phyloP scores from a whole-genome alignment of 1,140 invertebrate genomes.

The Phymorhynchus buccinoides region DNA sequence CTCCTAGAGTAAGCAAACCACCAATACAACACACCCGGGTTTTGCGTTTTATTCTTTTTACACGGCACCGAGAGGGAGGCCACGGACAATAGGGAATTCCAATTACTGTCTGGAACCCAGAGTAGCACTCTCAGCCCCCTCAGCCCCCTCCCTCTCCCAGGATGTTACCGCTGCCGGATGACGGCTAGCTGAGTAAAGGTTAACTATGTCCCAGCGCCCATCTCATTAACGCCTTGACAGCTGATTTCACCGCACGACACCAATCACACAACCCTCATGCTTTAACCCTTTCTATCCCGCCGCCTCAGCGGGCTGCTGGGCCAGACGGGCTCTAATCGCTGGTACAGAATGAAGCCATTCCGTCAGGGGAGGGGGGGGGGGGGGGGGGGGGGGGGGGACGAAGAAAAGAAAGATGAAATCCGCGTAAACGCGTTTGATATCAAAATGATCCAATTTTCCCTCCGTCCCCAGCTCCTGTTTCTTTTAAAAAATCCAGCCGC shows the following conservation, averaged over 20 bases:
- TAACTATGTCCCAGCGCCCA: slow-evolving; percentile 40
- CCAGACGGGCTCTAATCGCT: slow-evolving; percentile 7
- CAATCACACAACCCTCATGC: slow-evolving; percentile 23
- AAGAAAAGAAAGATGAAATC: too few species aligned
- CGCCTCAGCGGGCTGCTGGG: neutral
- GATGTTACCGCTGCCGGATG: slow-evolving; percentile 24
- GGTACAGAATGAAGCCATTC: slow-evolving; percentile 26
- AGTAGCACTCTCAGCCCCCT: neutral
- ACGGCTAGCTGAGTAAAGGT: slow-evolving; percentile 25
- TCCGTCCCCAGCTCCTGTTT: slow-evolving; percentile 8
- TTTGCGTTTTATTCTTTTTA: too few species aligned
- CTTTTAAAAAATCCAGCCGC: neutral
- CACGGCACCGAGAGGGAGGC: too few species aligned
- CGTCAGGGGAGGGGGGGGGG: neutral
- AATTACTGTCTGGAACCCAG: neutral
- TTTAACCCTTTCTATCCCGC: neutral
- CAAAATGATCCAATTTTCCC: slow-evolving; percentile 30
- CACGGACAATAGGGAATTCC: neutral
- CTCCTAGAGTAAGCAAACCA: too few species aligned
- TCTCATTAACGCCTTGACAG: slow-evolving; percentile 40
- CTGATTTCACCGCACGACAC: slow-evolving; percentile 37
- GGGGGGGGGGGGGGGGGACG: neutral
- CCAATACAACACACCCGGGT: too few species aligned
- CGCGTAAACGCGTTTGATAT: slow-evolving; percentile 27
- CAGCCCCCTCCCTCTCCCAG: slow-evolving; percentile 2